phyloP scores from a whole-genome alignment of 2,797 vertebrate species.

The Muraenolepis orangiensis region DNA sequence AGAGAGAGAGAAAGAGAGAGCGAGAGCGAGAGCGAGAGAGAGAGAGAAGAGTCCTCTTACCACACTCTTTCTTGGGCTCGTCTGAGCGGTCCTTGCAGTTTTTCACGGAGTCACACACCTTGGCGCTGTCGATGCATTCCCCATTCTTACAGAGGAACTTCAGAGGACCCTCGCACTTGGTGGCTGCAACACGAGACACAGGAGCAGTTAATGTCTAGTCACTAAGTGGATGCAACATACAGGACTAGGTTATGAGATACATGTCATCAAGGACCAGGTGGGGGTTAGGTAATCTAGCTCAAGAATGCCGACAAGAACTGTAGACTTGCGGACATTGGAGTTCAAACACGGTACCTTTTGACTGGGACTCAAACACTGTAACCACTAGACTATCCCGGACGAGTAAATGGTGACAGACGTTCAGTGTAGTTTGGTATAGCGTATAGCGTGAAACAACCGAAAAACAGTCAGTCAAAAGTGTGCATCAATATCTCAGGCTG shows the following conservation, averaged over 20 bases:
- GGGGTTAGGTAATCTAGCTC: too few relatives aligned
- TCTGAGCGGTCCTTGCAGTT: conserved; percentile 97
- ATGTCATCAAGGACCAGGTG: not conserved
- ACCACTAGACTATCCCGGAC: too few relatives aligned
- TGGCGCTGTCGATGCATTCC: conserved; percentile 90
- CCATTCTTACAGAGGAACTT: conserved; percentile 96
- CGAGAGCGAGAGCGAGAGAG: too few relatives aligned
- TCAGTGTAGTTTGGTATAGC: too few relatives aligned
- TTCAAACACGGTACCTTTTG: too few relatives aligned
- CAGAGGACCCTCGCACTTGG: conserved; percentile 86
- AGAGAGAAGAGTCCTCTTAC: conserved; percentile 69
- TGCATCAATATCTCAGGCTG: not conserved
- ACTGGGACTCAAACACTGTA: too few relatives aligned
- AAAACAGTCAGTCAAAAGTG: too few relatives aligned
- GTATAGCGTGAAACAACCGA: too few relatives aligned
- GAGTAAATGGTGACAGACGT: too few relatives aligned
- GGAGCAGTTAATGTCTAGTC: not conserved
- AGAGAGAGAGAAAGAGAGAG: too few relatives aligned
- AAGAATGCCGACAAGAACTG: too few relatives aligned
- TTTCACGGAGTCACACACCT: conserved; percentile 89
- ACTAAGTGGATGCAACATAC: not conserved
- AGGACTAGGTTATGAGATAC: not conserved
- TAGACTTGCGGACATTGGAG: too few relatives aligned
- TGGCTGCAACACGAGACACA: conserved; percentile 71
- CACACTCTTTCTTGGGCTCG: conserved; percentile 93